Evolutionary conservation across 2,797 vertebrate genomes (phyloP), one percentile per base, ranked within the genome.

Genomic region (Acipenser ruthenus): DNA sequence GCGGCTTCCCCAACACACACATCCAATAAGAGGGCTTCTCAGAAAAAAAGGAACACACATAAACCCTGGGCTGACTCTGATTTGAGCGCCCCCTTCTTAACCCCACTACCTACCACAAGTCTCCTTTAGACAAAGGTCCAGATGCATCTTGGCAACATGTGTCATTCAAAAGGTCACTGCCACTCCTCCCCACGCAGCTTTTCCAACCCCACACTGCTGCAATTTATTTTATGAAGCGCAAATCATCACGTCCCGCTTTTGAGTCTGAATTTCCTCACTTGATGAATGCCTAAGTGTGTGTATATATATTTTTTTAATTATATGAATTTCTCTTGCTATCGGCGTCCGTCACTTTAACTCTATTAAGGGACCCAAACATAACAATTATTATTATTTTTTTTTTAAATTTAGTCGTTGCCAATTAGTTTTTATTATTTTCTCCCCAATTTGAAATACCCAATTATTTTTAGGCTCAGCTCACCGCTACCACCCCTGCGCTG

Each of bases 121-220:
- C 75, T 70, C 62, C 69, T 79, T 68, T 68, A 64, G 76, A 90
- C 84, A 90, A 91, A 73, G 80, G 82, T 67, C 74, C 84, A 88
- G 85, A 88, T 87, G 82, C 81, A 83, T 78, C 68, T 71, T 77
- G 79, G 81, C 75, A 76, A 82, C 72, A 80, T 78, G 75, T 85
- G 80, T 82, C 85, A 86, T 79, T 85, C 79, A 78, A 73, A 79
- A 83, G 82, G 86, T 89, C 86, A 86, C 50, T 69, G 75, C 76
- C 69, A 77, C 82, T 78, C 68, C 79, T 76, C 67, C 64, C 11
- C 0, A 1, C 49, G 48, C n/a, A 68, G 65, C 65, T 66, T 70
- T 65, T 8, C 69, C 55, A 60, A 23, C 60, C 55, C 37, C 8
- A 6, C 61, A 58, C 53, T 48, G 64, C 0, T 64, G 48, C 23